A percentile compares a stretch with the other conserved stretches of the same genome.
Conservation (phyloP, 2,888 invertebrate species). For the Sclerodermus sp. region DNA sequence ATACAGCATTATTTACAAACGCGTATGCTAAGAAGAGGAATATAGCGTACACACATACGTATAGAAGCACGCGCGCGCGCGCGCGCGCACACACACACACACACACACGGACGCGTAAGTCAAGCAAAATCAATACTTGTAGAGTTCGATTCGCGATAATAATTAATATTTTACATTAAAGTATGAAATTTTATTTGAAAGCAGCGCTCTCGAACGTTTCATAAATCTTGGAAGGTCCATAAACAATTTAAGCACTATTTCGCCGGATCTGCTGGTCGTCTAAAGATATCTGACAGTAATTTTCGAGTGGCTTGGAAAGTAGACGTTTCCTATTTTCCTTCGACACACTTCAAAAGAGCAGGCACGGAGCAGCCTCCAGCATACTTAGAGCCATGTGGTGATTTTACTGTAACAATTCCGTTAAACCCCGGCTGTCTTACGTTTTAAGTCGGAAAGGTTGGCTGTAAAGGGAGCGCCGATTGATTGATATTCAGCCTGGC, state of each 20-base stretch:
- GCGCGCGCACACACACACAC: not conserved
- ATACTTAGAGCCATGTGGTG: constrained; percentile 40
- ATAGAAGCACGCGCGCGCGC: no score
- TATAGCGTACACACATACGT: constrained; percentile 1
- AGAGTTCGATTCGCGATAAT: no score
- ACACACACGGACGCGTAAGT: not conserved
- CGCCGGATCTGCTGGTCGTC: constrained; percentile 15
- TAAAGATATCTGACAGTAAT: constrained; percentile 20
- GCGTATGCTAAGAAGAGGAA: not conserved
- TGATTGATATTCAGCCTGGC: constrained; percentile 47
- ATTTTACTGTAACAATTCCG: constrained; percentile 50
- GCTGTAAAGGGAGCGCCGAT: constrained; percentile 45
- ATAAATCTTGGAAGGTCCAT: no score
- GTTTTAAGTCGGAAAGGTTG: constrained; percentile 24
- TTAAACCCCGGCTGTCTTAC: constrained; percentile 36
- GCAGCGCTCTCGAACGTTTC: no score
- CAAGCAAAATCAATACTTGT: not conserved
- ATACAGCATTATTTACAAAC: not conserved
- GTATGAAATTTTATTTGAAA: no score
- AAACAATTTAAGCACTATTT: no score
- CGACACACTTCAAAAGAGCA: constrained; percentile 30
- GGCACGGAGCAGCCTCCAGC: constrained; percentile 16
- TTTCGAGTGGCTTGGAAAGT: constrained; percentile 26
- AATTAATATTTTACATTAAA: no score
- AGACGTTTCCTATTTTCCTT: constrained; percentile 28